These are phyloP conservation scores for Psilopsiagon aurifrons DNA, from an alignment of 2,113 vertebrate genomes.

Conservation along the genomic window DNA sequence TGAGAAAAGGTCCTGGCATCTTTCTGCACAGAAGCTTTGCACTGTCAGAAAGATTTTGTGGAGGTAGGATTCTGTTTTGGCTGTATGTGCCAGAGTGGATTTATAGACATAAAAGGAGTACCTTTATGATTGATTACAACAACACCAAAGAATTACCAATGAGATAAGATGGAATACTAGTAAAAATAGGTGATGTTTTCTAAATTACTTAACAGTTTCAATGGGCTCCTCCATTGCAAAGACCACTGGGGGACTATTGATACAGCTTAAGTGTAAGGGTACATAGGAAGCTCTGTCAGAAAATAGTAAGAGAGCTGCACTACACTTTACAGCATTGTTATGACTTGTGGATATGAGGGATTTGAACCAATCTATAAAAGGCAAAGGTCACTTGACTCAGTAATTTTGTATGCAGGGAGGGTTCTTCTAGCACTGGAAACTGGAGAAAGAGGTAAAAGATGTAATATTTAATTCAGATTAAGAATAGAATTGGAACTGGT, in stretches of 20 bases:
- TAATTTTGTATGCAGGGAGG: not conserved
- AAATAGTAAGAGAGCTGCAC: not conserved
- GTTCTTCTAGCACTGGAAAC: not conserved
- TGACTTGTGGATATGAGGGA: not conserved
- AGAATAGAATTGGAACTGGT: not conserved
- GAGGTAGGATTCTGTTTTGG: not conserved
- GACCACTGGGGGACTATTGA: not conserved
- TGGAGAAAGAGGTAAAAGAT: not conserved
- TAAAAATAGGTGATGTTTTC: not conserved
- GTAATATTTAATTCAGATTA: not conserved
- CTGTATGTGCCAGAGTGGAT: not conserved
- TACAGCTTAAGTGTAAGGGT: not conserved
- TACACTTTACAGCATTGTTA: not conserved
- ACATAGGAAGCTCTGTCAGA: not conserved
- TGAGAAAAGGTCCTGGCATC: not conserved
- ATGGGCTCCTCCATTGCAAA: not conserved
- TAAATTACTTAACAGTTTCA: not conserved
- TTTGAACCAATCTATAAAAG: not conserved
- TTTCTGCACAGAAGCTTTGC: not conserved
- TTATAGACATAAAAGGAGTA: not conserved
- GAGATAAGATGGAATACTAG: not conserved
- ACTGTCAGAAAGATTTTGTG: not conserved
- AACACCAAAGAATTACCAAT: not conserved
- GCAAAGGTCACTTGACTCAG: not conserved
- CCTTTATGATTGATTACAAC: not conserved